phyloP scores from a whole-genome alignment of 2,113 vertebrate species.

The Balaenoptera acutorostrata region DNA sequence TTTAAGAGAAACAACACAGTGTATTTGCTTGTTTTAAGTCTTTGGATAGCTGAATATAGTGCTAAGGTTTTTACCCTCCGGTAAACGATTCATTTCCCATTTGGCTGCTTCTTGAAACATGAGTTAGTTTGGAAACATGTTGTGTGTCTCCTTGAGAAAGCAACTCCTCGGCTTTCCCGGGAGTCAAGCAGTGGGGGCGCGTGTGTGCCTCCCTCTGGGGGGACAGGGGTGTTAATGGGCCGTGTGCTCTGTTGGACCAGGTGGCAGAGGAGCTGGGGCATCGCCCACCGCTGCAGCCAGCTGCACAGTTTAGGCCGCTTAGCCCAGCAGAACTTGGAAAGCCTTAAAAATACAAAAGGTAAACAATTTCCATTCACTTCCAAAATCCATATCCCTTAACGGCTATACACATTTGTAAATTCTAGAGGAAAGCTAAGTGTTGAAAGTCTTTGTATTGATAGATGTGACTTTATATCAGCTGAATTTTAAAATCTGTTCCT shows the following conservation, averaged over 20 bases:
- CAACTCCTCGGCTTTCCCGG: neutral
- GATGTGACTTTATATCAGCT: neutral
- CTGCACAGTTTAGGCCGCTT: slow-evolving; percentile 94
- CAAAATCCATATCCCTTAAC: neutral
- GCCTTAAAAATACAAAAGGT: slow-evolving; percentile 90
- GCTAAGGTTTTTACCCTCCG: neutral
- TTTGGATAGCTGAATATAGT: neutral
- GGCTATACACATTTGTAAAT: neutral
- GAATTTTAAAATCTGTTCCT: neutral
- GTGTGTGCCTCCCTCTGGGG: accelerated
- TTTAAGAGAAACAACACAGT: neutral
- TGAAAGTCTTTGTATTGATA: neutral
- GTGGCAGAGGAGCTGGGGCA: slow-evolving; percentile 97
- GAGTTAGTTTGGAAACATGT: neutral
- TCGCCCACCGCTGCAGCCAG: slow-evolving; percentile 91
- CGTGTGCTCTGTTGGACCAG: slow-evolving; percentile 76
- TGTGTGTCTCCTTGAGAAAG: neutral
- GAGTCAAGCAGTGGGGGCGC: neutral
- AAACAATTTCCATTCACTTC: slow-evolving; percentile 37
- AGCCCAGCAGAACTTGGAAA: slow-evolving; percentile 88
- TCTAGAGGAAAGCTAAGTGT: neutral
- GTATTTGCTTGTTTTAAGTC: neutral
- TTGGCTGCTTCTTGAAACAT: neutral
- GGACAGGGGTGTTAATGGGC: neutral
- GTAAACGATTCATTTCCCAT: neutral